A percentile compares a stretch with the other conserved stretches of the same genome.
These are phyloP conservation scores for Pardosa pseudoannulata DNA, from an alignment of 2,888 invertebrate species.

Conservation along the genomic window DNA sequence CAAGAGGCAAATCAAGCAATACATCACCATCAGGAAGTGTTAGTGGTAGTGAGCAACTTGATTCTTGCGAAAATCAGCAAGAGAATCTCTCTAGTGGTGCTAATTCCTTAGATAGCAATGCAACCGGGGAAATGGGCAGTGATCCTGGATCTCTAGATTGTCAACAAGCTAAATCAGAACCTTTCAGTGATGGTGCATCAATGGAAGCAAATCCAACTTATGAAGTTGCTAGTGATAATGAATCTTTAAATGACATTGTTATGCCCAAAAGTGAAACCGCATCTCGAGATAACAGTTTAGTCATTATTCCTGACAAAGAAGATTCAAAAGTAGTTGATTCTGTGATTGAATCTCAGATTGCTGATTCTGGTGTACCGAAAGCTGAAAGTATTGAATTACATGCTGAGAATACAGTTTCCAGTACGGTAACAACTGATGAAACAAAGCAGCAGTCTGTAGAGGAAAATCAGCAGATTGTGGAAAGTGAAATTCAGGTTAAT, in stretches of 20 bases:
- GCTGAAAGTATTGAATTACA: background rate
- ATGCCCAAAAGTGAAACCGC: conserved; percentile 52
- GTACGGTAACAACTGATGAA: background rate
- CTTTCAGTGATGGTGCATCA: conserved; percentile 39
- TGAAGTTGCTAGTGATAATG: conserved; percentile 49
- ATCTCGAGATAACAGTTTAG: conserved; percentile 52
- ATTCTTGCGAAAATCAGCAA: conserved; percentile 52
- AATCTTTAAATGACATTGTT: conserved; percentile 60
- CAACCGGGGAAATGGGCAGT: conserved; percentile 22
- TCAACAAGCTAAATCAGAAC: conserved; percentile 27
- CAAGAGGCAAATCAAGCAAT: conserved; percentile 77
- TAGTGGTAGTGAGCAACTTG: conserved; percentile 64
- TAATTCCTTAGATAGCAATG: conserved; percentile 65
- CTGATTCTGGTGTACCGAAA: background rate
- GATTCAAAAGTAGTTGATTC: background rate
- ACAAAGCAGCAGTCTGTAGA: background rate
- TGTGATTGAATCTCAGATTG: background rate
- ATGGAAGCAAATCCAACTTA: conserved; percentile 44
- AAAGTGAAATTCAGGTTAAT: background rate
- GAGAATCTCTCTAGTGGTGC: conserved; percentile 60
- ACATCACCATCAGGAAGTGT: conserved; percentile 56
- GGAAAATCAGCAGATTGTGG: background rate
- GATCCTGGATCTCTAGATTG: conserved; percentile 31
- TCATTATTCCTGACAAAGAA: conserved; percentile 30
- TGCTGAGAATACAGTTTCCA: background rate